Conservation (phyloP, 2,113 vertebrate species). For the Petroica traversi region DNA sequence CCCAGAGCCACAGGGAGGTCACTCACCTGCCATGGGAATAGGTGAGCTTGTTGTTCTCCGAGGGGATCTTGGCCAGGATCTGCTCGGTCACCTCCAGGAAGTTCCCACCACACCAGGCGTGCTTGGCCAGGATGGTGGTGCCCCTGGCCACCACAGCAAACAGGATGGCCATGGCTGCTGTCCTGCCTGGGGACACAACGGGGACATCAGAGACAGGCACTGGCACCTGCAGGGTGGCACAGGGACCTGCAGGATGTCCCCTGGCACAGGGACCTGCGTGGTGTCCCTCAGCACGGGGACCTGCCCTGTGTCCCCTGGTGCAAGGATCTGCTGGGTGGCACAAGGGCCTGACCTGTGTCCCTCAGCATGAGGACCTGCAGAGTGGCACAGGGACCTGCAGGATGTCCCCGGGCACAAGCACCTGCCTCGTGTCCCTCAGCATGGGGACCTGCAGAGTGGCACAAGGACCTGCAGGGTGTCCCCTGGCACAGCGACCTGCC, state of each 20-base stretch:
- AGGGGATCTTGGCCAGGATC: slow-evolving; percentile 94
- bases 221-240: too few species aligned
- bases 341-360: background rate
- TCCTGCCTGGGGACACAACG: background rate
- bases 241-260: too few species aligned
- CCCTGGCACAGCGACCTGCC: too few species aligned
- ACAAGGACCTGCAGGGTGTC: background rate
- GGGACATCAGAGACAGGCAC: too few species aligned
- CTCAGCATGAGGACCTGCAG: background rate
- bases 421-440: too few species aligned
- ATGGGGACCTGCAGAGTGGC: too few species aligned
- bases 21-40: slow-evolving; percentile 95
- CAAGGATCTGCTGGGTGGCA: background rate
- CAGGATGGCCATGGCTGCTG: slow-evolving; percentile 91
- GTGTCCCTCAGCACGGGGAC: background rate
- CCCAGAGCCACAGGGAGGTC: background rate
- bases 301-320: too few species aligned
- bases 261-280: background rate
- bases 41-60: slow-evolving; percentile 96
- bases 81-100: slow-evolving; percentile 98
- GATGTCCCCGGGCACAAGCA: too few species aligned
- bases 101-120: slow-evolving; percentile 95
- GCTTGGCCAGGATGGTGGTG: slow-evolving; percentile 95
- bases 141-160: slow-evolving; percentile 96
- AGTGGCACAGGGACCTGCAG: background rate